Conservation (phyloP, 1,140 invertebrate species). For the Ceratina calcarata region DNA sequence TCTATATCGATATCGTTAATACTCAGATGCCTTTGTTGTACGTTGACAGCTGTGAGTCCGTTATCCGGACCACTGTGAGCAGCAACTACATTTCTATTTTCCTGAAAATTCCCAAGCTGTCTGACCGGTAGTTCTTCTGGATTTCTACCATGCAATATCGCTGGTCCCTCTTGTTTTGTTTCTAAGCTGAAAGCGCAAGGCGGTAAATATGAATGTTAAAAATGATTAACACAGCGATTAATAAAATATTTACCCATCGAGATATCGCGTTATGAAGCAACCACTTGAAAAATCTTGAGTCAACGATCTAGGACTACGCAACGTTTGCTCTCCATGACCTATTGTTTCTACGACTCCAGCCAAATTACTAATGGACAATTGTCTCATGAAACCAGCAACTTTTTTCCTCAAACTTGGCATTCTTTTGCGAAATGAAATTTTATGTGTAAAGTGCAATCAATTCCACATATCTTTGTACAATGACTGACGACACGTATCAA, state of each 20-base stretch:
- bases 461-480: constrained; percentile 47
- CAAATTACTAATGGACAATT: constrained; percentile 85
- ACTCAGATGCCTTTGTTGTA: constrained; percentile 84
- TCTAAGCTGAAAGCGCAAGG: constrained; percentile 68
- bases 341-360: constrained; percentile 80
- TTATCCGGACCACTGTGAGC: constrained; percentile 89
- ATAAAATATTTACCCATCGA: constrained; percentile 83
- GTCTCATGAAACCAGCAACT: constrained; percentile 87
- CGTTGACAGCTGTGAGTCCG: constrained; percentile 87
- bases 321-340: constrained; percentile 72
- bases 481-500: constrained; percentile 14
- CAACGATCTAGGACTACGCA: constrained; percentile 65
- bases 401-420: constrained; percentile 89
- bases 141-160: constrained; percentile 84
- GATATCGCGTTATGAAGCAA: constrained; percentile 87
- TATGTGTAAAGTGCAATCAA: constrained; percentile 27
- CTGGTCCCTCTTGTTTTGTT: constrained; percentile 80
- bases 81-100: constrained; percentile 82
- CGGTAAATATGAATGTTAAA: background rate
- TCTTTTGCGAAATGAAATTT: constrained; percentile 53
- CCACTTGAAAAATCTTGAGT: constrained; percentile 82
- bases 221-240: constrained; percentile 24
- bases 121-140: constrained; percentile 84
- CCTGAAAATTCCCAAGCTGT: constrained; percentile 80
- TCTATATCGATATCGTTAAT: constrained; percentile 86